phyloP scores from a whole-genome alignment of 2,113 vertebrate species.

The Crotalus helleri region DNA sequence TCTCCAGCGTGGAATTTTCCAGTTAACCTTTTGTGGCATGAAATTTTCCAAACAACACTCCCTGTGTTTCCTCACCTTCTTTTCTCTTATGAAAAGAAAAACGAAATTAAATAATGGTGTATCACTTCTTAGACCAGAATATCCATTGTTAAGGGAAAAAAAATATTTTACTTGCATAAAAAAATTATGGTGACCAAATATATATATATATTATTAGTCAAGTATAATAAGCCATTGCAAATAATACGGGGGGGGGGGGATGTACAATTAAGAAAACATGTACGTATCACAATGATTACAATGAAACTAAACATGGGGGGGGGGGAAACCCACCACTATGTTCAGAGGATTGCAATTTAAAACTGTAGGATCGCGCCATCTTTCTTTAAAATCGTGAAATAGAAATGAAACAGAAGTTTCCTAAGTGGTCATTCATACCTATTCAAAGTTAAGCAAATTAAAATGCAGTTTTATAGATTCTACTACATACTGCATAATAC shows the following conservation, averaged over 20 bases:
- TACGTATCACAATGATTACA: not conserved
- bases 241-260: not conserved
- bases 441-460: not conserved
- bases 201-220: not conserved
- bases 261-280: not conserved
- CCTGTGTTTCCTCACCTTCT: not conserved
- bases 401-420: not conserved
- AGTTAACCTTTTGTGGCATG: not conserved
- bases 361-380: not conserved
- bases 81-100: not conserved
- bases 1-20: not conserved
- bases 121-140: not conserved
- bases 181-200: not conserved
- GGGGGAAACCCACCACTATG: not conserved
- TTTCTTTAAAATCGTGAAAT: not conserved
- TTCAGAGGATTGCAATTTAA: not conserved
- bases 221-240: not conserved
- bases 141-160: not conserved
- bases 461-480: not conserved
- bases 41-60: not conserved
- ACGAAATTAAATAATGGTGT: not conserved
- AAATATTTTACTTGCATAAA: not conserved
- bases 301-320: not conserved
- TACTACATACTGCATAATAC: not conserved
- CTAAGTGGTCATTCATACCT: not conserved